Conservation (phyloP, 2,113 vertebrate genomes). For the Peromyscus leucopus region DNA sequence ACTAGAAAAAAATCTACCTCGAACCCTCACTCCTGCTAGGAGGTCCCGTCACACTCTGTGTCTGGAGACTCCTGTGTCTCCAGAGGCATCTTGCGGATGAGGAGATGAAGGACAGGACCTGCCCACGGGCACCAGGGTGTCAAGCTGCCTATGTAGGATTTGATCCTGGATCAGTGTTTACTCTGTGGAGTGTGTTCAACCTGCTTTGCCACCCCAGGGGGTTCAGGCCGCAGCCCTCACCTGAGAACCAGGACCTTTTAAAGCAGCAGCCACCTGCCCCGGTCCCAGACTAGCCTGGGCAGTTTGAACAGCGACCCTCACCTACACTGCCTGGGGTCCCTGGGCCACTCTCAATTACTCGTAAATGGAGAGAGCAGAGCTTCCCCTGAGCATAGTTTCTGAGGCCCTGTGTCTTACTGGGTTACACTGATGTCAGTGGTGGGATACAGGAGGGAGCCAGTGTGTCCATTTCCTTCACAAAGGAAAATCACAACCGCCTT, state of each 20-base stretch:
- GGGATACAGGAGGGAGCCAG: too few species aligned
- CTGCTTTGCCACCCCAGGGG: not conserved
- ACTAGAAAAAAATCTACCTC: not conserved
- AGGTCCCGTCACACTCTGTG: not conserved
- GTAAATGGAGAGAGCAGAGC: not conserved
- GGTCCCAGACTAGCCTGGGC: not conserved
- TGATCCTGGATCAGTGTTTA: not conserved
- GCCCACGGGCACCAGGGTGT: not conserved
- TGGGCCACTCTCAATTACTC: not conserved
- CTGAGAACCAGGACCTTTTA: too few species aligned
- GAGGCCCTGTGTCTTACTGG: not conserved
- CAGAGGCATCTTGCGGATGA: not conserved
- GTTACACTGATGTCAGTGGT: too few species aligned
- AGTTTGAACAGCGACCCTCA: not conserved
- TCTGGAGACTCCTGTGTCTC: not conserved
- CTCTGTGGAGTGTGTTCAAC: rapidly evolving
- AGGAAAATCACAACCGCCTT: not conserved
- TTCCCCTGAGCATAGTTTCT: not conserved
- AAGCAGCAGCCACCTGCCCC: not conserved
- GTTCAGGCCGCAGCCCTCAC: not conserved
- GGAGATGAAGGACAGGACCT: not conserved
- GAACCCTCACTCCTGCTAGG: not conserved
- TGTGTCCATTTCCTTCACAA: not conserved
- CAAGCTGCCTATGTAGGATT: not conserved
- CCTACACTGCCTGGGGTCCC: not conserved